Base-by-base conservation (phyloP, 1,140 invertebrate genomes). In the Drosophila elegans region DNA sequence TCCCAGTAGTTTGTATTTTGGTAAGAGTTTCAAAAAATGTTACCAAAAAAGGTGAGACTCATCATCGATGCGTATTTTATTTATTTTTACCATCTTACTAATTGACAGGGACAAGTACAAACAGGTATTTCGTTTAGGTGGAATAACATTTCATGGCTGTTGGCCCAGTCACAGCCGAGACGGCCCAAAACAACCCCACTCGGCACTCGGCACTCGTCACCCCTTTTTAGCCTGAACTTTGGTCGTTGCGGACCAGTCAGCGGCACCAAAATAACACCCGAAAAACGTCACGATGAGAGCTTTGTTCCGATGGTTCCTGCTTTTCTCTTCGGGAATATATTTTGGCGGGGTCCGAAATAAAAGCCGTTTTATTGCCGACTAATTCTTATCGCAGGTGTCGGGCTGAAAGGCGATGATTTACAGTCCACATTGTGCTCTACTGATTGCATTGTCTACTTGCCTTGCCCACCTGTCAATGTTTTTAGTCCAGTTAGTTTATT, bases 1-100 rank as follows among this genome's bases (percentile, higher is more conserved):
- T 2, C 12, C 6, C 46, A 4, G 5, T 29, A 29, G 11, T 7
- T 1, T 21, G 3, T 2, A 32, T 32, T 7, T 32, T 32, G 6
- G 29, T 12, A 5, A 55, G 2, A n/a, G 34, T 38, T 25, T 10
- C 5, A 38, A 39, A 29, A 32, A 45, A 25, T 4, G 16, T 12
- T 25, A 25, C 44, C 10, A 16, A 51, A 13, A 34, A 51, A 6
- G 41, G 9, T 21, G 39, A 13, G 13, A 42, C 12, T 57, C 52
- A 59, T 41, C 27, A 16, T 41, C 27, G 27, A 45, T 66, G 72
- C 46, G 74, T 69, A 46, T 54, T 66, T 29, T 25, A 36, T 68
- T 59, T 86, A 86, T 88, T 86, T 86, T 53, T 67, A 66, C 60
- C 52, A 44, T 51, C 62, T 89, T 88, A 88, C 83, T 88, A 88